A percentile compares a stretch with the other conserved stretches of the same genome.
phyloP scores from a whole-genome alignment of 2,888 invertebrate genomes.

The Nipponacmea schrenckii region DNA sequence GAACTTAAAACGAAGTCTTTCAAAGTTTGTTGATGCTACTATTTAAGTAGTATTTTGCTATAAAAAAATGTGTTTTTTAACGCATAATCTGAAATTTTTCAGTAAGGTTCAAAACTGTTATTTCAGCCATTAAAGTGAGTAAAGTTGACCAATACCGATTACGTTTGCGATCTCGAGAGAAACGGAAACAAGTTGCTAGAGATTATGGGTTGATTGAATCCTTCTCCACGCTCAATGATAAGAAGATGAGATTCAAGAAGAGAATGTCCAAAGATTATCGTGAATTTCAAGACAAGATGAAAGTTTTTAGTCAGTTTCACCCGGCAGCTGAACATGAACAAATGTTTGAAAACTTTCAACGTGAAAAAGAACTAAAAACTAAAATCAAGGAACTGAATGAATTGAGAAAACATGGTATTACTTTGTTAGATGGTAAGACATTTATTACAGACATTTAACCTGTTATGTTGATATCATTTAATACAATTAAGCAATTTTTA shows the following conservation, averaged over 20 bases:
- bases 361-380: constrained; percentile 84
- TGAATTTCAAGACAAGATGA: constrained; percentile 82
- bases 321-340: constrained; percentile 86
- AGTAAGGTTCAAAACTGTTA: not conserved
- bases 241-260: constrained; percentile 73
- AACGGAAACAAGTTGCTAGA: constrained; percentile 88
- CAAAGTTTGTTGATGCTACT: no score
- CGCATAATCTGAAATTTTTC: not conserved
- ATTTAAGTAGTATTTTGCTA: no score
- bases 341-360: constrained; percentile 75
- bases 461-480: not conserved
- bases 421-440: constrained; percentile 68
- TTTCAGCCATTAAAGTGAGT: constrained; percentile 83
- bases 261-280: constrained; percentile 81
- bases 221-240: constrained; percentile 78
- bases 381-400: constrained; percentile 83
- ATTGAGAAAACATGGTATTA: constrained; percentile 87
- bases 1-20: no score
- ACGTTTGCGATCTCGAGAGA: constrained; percentile 77
- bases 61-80: not conserved
- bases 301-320: constrained; percentile 88
- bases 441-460: not conserved
- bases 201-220: constrained; percentile 90
- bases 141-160: constrained; percentile 87
- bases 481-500: not conserved